Percentiles rank a stretch among this genome's conserved stretches.
Conservation (phyloP, 2,797 vertebrate genomes). For the Rhinichthys osculus region DNA sequence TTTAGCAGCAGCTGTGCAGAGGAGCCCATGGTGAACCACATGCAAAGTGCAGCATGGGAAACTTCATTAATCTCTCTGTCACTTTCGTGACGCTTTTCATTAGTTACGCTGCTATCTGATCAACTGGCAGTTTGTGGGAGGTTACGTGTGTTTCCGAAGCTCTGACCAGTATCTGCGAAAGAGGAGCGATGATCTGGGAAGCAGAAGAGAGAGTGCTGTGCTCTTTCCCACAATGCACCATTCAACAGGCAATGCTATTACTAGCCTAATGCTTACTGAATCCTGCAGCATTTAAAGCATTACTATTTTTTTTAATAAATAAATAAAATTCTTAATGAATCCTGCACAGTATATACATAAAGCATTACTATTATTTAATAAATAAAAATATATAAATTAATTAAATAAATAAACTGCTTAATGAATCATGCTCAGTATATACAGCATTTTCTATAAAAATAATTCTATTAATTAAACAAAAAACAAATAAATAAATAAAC, state of each 20-base stretch:
- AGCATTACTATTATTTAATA: neutral
- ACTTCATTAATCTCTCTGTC: slow-evolving; percentile 99
- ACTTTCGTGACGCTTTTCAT: slow-evolving; percentile 92
- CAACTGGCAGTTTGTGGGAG: slow-evolving; percentile 71
- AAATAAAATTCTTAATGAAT: neutral
- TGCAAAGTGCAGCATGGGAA: slow-evolving; percentile 78
- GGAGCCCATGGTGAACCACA: slow-evolving; percentile 77
- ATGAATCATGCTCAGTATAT: neutral
- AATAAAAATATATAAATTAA: neutral
- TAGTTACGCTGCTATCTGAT: slow-evolving; percentile 93
- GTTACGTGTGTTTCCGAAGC: neutral
- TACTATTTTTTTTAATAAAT: neutral
- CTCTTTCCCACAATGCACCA: neutral
- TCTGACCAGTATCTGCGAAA: slow-evolving; percentile 60
- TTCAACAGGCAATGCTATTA: neutral
- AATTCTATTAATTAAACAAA: neutral
- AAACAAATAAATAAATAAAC: neutral
- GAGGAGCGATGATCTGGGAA: neutral
- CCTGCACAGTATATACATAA: neutral
- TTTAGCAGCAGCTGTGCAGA: slow-evolving; percentile 84
- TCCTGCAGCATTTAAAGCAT: neutral
- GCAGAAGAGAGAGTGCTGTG: neutral
- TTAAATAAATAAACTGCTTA: neutral
- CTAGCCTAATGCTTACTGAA: neutral
- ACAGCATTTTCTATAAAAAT: neutral